These are phyloP conservation scores for Thereva unica DNA, from an alignment of 2,888 invertebrate genomes.

Conservation along the genomic window DNA sequence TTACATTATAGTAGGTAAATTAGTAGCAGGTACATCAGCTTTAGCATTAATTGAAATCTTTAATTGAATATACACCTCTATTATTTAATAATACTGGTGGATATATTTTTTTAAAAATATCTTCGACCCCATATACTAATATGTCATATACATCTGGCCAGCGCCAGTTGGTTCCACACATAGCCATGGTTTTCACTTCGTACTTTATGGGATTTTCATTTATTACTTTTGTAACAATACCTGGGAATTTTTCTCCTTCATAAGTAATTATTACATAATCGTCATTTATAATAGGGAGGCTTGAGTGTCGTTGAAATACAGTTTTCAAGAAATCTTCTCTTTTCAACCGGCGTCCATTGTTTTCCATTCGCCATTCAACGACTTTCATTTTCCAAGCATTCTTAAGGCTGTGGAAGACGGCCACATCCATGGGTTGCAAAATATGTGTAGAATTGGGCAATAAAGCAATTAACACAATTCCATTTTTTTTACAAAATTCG, in stretches of 20 bases:
- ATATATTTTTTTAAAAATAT: slow-evolving; percentile 26
- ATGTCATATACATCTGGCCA: slow-evolving; percentile 30
- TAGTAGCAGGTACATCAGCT: slow-evolving; percentile 43
- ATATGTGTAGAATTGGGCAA: too few relatives aligned
- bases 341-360: too few relatives aligned
- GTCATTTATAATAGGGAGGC: background rate
- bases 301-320: too few relatives aligned
- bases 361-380: too few relatives aligned
- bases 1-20: too few relatives aligned
- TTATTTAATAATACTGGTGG: slow-evolving; percentile 4
- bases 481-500: too few relatives aligned
- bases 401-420: too few relatives aligned
- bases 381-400: too few relatives aligned
- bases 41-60: slow-evolving; percentile 43
- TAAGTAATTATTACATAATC: slow-evolving; percentile 8
- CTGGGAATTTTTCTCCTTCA: slow-evolving; percentile 16
- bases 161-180: slow-evolving; percentile 29
- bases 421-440: too few relatives aligned
- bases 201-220: slow-evolving; percentile 8
- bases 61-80: background rate
- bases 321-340: too few relatives aligned
- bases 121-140: slow-evolving; percentile 13
- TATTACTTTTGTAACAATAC: background rate
- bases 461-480: too few relatives aligned
- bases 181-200: slow-evolving; percentile 30